Evolutionary conservation across 2,888 invertebrate species (phyloP).

Genomic region (Invenusta paracnida): DNA sequence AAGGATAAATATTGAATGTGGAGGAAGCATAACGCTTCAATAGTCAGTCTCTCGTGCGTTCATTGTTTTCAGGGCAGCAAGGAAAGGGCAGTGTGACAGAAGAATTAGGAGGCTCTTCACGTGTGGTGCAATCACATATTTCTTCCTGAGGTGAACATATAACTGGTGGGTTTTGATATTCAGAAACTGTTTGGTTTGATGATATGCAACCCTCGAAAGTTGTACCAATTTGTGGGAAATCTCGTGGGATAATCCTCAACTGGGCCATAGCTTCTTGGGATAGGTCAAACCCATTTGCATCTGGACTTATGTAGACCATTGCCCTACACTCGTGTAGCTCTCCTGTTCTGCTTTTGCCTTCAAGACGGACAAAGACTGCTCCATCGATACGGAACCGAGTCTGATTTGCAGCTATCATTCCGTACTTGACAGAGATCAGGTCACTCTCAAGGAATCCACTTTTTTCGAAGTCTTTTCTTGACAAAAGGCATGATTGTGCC

Average conservation of each 20-base stretch:
- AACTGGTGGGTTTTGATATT: too few relatives aligned
- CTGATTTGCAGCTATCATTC: neutral
- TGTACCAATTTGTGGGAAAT: neutral
- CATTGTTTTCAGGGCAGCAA: neutral
- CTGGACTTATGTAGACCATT: neutral
- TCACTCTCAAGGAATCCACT: neutral
- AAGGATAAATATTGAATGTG: neutral
- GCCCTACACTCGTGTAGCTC: neutral
- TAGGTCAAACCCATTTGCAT: neutral
- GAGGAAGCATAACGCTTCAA: neutral
- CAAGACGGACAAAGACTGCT: neutral
- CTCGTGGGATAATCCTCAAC: neutral
- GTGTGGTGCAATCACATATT: too few relatives aligned
- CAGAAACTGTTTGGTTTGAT: too few relatives aligned
- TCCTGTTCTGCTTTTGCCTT: neutral
- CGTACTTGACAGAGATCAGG: neutral
- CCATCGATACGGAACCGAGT: neutral
- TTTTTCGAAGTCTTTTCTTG: neutral
- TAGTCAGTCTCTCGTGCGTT: neutral
- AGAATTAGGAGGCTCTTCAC: neutral
- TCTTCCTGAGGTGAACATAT: too few relatives aligned
- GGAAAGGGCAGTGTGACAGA: neutral
- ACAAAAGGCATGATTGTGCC: neutral
- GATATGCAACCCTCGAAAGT: neutral
- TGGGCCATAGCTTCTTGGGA: neutral